phyloP scores from a whole-genome alignment of 2,797 vertebrate genomes.

The Gambelia wislizenii region DNA sequence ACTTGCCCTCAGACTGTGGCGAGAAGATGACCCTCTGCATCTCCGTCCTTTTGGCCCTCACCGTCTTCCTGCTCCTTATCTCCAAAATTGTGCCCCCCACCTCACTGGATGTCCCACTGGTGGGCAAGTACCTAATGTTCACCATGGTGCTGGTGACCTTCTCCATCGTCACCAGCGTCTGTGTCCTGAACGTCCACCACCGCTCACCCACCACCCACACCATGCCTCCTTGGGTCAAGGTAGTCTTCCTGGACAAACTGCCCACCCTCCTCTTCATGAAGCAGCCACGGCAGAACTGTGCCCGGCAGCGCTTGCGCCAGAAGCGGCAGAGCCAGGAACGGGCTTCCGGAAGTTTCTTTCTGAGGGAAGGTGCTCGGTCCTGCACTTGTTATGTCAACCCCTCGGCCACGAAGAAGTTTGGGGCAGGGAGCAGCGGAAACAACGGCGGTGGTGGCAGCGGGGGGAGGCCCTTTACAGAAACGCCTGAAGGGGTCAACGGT shows the following conservation, averaged over 20 bases:
- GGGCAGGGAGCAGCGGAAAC: slow-evolving; percentile 70
- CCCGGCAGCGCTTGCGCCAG: slow-evolving; percentile 90
- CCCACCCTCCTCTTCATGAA: slow-evolving; percentile 94
- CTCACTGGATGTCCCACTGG: slow-evolving; percentile 93
- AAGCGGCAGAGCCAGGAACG: slow-evolving; percentile 83
- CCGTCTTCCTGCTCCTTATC: slow-evolving; percentile 95
- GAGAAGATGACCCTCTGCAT: slow-evolving; percentile 98
- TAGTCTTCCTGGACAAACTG: slow-evolving; percentile 92
- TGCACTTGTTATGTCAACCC: slow-evolving; percentile 92
- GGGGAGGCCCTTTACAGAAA: slow-evolving; percentile 59
- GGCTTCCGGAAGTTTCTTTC: slow-evolving; percentile 62
- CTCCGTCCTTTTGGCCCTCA: slow-evolving; percentile 93
- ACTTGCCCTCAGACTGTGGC: slow-evolving; percentile 93
- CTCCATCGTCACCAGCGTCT: slow-evolving; percentile 96
- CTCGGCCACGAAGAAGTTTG: slow-evolving; percentile 85
- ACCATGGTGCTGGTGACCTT: slow-evolving; percentile 98
- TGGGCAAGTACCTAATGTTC: slow-evolving; percentile 98
- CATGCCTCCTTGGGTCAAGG: slow-evolving; percentile 95
- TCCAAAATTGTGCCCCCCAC: slow-evolving; percentile 97
- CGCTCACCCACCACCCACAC: slow-evolving; percentile 96
- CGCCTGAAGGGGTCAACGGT: slow-evolving; percentile 83
- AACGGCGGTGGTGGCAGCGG: slow-evolving; percentile 63
- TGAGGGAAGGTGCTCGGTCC: slow-evolving; percentile 75
- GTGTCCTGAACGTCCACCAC: slow-evolving; percentile 95
- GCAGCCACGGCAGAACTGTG: slow-evolving; percentile 90